These are phyloP conservation scores for Bubo bubo DNA, from an alignment of 2,113 vertebrate genomes.

Conservation along the genomic window DNA sequence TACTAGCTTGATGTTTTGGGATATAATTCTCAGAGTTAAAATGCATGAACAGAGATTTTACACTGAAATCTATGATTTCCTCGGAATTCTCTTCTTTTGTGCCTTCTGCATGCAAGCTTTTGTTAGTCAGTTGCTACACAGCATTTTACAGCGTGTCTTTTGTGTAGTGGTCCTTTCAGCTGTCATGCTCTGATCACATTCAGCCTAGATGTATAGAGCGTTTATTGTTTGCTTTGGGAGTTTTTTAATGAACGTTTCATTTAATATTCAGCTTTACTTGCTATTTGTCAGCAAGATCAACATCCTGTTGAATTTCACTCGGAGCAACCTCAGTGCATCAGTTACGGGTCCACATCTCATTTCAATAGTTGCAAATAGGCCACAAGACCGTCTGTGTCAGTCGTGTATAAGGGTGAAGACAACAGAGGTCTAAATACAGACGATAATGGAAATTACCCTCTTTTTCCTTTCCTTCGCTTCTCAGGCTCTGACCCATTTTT, in stretches of 20 bases:
- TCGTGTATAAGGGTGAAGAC: neutral
- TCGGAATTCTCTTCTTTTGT: neutral
- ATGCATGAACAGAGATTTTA: neutral
- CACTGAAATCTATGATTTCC: neutral
- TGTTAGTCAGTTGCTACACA: neutral
- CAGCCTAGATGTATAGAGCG: neutral
- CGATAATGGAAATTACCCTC: neutral
- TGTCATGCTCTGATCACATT: conserved; percentile 22
- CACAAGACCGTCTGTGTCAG: neutral
- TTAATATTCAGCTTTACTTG: conserved; percentile 18
- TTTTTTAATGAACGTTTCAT: neutral
- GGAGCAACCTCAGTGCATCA: neutral
- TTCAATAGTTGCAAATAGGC: neutral
- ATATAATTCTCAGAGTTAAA: neutral
- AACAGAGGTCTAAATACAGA: neutral
- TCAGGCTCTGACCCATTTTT: neutral
- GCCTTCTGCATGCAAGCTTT: neutral
- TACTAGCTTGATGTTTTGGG: neutral
- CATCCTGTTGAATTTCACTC: conserved; percentile 10
- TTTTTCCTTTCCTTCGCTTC: neutral
- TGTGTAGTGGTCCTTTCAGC: conserved; percentile 41
- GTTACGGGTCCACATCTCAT: fast-evolving
- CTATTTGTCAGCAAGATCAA: conserved; percentile 20
- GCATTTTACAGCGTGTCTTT: neutral
- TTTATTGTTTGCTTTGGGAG: conserved; percentile 11